Evolutionary conservation across 2,888 invertebrate genomes (phyloP).

Genomic region (Drosophila prolongata): DNA sequence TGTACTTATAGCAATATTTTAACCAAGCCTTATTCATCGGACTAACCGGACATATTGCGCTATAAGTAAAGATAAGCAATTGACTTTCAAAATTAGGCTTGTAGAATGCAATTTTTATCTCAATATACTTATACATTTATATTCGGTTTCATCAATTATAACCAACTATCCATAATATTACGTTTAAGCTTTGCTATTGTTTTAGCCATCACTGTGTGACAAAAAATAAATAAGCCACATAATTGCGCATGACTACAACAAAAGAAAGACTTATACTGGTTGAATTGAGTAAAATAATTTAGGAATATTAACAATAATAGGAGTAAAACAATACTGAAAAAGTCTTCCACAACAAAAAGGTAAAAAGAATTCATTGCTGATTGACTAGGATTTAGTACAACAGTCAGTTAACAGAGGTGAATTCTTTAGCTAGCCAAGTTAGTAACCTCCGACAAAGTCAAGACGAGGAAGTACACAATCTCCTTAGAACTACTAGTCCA

Average conservation of each 20-base stretch:
- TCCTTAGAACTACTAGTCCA: conserved; percentile 20
- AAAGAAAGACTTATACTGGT: conserved; percentile 12
- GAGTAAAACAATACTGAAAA: conserved; percentile 11
- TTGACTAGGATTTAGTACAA: conserved; percentile 1
- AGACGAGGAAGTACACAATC: conserved; percentile 18
- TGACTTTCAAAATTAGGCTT: too few species aligned
- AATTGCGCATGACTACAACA: conserved; percentile 45
- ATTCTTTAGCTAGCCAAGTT: conserved; percentile 62
- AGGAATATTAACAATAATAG: conserved; percentile 7
- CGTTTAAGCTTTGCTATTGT: neutral
- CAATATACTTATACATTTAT: too few species aligned
- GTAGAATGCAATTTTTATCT: too few species aligned
- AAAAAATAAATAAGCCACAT: conserved; percentile 47
- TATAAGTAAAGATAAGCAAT: too few species aligned
- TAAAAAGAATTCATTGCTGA: neutral
- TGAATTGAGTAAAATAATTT: conserved; percentile 16
- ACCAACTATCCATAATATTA: neutral
- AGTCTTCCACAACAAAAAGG: neutral
- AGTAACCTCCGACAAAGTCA: conserved; percentile 47
- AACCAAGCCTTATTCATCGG: too few species aligned
- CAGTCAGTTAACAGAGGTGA: conserved; percentile 33
- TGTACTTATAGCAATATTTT: too few species aligned
- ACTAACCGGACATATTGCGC: too few species aligned
- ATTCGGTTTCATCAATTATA: too few species aligned
- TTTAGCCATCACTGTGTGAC: conserved; percentile 21